These are phyloP conservation scores for Phylloscopus collybita DNA, from an alignment of 2,797 vertebrate species.

Conservation along the genomic window DNA sequence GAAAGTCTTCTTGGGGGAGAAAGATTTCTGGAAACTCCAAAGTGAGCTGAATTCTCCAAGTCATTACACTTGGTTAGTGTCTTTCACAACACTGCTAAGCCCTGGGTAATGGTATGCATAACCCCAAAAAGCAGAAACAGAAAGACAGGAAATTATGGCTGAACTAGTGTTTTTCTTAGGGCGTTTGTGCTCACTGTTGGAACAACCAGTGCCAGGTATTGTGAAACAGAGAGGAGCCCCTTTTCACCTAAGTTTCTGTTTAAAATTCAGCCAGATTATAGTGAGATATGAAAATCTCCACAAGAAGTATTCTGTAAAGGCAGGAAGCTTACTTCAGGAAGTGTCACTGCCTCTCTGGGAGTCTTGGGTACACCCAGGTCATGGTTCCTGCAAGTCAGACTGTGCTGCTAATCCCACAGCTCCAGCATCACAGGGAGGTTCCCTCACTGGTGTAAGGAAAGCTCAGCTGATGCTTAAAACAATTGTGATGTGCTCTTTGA, in stretches of 20 bases:
- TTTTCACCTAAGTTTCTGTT: conserved; percentile 40
- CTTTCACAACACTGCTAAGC: conserved; percentile 67
- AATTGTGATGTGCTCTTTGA: neutral
- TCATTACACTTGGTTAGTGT: conserved; percentile 66
- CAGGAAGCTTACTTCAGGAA: conserved; percentile 27
- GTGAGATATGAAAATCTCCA: conserved; percentile 41
- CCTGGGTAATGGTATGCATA: conserved; percentile 68
- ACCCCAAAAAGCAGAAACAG: conserved; percentile 64
- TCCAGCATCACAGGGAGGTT: neutral
- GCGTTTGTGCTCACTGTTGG: conserved; percentile 61
- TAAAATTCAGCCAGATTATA: conserved; percentile 53
- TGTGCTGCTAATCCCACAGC: neutral
- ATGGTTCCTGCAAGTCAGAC: neutral
- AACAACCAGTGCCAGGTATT: conserved; percentile 65
- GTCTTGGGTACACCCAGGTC: neutral
- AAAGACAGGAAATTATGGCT: conserved; percentile 74
- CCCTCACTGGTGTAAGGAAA: neutral
- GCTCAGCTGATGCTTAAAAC: neutral
- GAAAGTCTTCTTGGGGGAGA: conserved; percentile 46
- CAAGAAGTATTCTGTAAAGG: conserved; percentile 12
- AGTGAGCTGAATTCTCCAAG: conserved; percentile 50
- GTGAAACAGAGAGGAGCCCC: conserved; percentile 64
- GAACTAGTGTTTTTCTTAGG: conserved; percentile 72
- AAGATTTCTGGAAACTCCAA: conserved; percentile 53
- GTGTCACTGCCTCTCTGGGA: neutral